A percentile compares a stretch with the other conserved stretches of the same genome.
Evolutionary conservation across 2,888 invertebrate genomes (phyloP).

Genomic region (Lysandra bellargus): DNA sequence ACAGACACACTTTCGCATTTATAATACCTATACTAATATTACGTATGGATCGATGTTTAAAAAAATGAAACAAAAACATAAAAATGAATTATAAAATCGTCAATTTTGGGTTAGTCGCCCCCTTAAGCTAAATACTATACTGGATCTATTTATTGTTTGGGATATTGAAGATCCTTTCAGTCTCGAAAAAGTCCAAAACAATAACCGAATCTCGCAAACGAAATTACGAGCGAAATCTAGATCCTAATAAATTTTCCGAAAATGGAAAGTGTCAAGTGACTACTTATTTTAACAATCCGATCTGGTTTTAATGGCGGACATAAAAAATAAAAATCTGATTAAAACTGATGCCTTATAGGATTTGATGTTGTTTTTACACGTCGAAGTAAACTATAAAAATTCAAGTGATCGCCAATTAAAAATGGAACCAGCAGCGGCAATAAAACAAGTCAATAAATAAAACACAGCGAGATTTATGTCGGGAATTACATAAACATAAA

Average conservation of each 20-base stretch:
- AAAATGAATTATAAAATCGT: no score
- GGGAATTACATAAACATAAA: conserved; percentile 12
- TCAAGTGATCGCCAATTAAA: conserved; percentile 18
- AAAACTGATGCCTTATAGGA: background rate
- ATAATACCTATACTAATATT: no score
- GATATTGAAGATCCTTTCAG: no score
- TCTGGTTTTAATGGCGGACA: background rate
- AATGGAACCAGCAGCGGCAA: conserved; percentile 11
- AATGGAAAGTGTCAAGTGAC: conserved; percentile 8
- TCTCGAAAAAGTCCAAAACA: no score
- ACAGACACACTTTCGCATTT: no score
- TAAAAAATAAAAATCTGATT: background rate
- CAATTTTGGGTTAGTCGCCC: no score
- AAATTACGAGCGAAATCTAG: background rate
- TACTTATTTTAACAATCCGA: background rate
- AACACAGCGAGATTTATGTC: conserved; percentile 3
- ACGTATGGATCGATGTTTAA: no score
- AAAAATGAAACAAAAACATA: no score
- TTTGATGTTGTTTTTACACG: conserved; percentile 33
- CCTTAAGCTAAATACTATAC: no score
- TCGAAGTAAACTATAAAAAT: conserved; percentile 33
- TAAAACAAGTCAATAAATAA: conserved; percentile 22
- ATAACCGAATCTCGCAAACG: background rate
- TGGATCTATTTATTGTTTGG: no score
- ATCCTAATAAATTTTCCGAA: background rate